These are phyloP conservation scores for Lithophane semibrunnea DNA, from an alignment of 2,888 invertebrate species.

Conservation along the genomic window DNA sequence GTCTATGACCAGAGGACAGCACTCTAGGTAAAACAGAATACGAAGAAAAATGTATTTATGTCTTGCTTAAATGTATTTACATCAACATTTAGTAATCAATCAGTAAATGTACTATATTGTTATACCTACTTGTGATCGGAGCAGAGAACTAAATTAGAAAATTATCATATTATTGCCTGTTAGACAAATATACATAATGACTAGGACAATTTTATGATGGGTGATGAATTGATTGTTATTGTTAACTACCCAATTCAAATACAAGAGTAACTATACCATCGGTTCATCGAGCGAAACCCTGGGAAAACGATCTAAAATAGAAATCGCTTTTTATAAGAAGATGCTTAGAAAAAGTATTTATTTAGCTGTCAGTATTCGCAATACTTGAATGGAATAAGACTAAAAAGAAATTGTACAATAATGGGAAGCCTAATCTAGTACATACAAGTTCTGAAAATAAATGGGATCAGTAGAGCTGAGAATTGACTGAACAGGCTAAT, in stretches of 20 bases:
- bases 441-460: conserved; percentile 8
- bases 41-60: neutral
- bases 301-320: conserved; percentile 18
- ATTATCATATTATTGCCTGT: neutral
- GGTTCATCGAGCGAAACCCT: neutral
- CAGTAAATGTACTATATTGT: neutral
- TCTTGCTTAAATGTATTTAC: neutral
- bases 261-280: neutral
- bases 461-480: conserved; percentile 14
- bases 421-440: conserved; percentile 21
- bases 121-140: conserved; percentile 1
- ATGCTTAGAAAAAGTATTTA: neutral
- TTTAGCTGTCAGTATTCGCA: neutral
- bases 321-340: neutral
- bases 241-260: neutral
- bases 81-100: neutral
- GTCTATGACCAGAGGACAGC: conserved; percentile 95
- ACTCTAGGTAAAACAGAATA: conserved; percentile 83
- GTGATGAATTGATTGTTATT: neutral
- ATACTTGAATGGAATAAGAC: conserved; percentile 14
- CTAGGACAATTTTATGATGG: conserved; percentile 41
- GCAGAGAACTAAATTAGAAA: neutral
- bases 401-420: conserved; percentile 35
- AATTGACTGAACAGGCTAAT: neutral
- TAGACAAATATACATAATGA: conserved; percentile 44